Evolutionary conservation across 2,113 vertebrate genomes (phyloP).

Genomic region (Numida meleagris): DNA sequence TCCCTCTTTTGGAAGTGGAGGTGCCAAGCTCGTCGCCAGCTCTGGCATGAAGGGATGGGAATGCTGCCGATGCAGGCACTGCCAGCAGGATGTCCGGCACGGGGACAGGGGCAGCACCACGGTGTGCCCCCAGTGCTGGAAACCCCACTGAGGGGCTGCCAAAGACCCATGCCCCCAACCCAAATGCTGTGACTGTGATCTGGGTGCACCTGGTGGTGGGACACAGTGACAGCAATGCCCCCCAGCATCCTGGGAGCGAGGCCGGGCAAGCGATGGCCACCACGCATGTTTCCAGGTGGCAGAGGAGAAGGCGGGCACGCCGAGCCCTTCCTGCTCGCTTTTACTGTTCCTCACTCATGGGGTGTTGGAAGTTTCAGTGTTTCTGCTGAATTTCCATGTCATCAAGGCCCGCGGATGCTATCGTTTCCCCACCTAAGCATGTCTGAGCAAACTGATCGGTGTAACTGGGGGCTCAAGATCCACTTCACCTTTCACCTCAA

Average conservation of each 20-base stretch:
- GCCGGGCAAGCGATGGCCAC: not conserved
- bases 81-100: accelerated
- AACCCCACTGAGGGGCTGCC: not conserved
- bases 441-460: not conserved
- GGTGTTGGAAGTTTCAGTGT: not conserved
- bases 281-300: accelerated
- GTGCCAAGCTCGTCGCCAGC: not conserved
- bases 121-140: not conserved
- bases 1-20: conserved; percentile 7
- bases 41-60: not conserved
- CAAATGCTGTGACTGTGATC: accelerated
- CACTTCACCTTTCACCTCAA: not conserved
- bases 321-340: not conserved
- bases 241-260: not conserved
- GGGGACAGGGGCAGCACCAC: accelerated
- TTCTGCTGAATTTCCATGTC: not conserved
- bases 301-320: not conserved
- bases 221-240: not conserved
- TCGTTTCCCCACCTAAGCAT: accelerated
- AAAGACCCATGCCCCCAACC: not conserved
- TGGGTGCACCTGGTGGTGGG: not conserved
- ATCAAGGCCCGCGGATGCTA: not conserved
- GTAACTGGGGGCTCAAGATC: not conserved
- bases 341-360: not conserved
- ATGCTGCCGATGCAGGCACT: accelerated